Evolutionary conservation across 2,888 invertebrate genomes (phyloP).

Genomic region (Aleiodes leptofemur): DNA sequence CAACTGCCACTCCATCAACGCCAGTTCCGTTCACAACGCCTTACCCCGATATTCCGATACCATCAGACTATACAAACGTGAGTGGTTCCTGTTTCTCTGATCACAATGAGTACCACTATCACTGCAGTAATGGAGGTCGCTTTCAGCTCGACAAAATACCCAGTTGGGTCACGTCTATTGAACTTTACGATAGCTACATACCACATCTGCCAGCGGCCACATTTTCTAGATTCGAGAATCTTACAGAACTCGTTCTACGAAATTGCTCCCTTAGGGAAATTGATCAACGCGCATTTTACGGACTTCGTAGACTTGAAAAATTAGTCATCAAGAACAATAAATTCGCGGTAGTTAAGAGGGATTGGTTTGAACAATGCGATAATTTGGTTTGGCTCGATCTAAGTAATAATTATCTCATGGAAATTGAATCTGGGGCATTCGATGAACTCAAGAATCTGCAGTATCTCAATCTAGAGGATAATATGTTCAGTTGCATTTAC

Average conservation of each 20-base stretch:
- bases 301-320: slow-evolving; percentile 53
- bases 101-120: slow-evolving; percentile 50
- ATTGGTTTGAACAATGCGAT: slow-evolving; percentile 57
- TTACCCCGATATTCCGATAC: slow-evolving; percentile 19
- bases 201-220: slow-evolving; percentile 53
- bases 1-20: slow-evolving; percentile 25
- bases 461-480: slow-evolving; percentile 65
- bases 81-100: slow-evolving; percentile 49
- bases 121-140: slow-evolving; percentile 61
- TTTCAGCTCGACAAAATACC: slow-evolving; percentile 57
- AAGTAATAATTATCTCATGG: slow-evolving; percentile 61
- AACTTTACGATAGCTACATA: slow-evolving; percentile 62
- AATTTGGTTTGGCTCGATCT: slow-evolving; percentile 60
- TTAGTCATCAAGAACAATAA: slow-evolving; percentile 63
- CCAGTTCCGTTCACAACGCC: slow-evolving; percentile 41
- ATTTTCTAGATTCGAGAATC: slow-evolving; percentile 57
- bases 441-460: slow-evolving; percentile 54
- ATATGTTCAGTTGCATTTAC: slow-evolving; percentile 63
- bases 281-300: slow-evolving; percentile 59
- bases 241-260: slow-evolving; percentile 59
- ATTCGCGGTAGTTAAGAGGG: slow-evolving; percentile 53
- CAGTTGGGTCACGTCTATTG: slow-evolving; percentile 57
- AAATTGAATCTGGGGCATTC: slow-evolving; percentile 62
- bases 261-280: slow-evolving; percentile 61
- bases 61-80: slow-evolving; percentile 30